These are phyloP conservation scores for Hemibagrus guttatus DNA, from an alignment of 2,797 vertebrate genomes.

Conservation along the genomic window DNA sequence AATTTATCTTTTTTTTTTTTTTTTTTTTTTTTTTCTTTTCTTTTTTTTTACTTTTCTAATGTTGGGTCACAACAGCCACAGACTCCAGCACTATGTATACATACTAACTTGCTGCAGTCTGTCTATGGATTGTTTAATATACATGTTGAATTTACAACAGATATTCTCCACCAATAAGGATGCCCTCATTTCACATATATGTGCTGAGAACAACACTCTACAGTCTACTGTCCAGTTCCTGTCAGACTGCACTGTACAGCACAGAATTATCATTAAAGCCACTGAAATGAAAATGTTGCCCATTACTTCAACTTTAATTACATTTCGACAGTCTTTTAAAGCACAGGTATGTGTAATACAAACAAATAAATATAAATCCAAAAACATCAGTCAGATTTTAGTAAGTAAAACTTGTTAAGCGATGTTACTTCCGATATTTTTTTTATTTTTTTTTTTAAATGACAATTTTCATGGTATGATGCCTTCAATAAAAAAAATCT, in stretches of 20 bases:
- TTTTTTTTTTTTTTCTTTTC: too few species aligned
- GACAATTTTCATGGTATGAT: neutral
- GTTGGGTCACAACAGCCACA: neutral
- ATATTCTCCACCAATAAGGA: neutral
- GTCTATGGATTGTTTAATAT: neutral
- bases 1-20: too few species aligned
- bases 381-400: neutral
- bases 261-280: neutral
- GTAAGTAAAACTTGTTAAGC: neutral
- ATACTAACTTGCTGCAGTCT: neutral
- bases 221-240: neutral
- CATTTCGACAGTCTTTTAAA: conserved; percentile 19
- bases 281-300: neutral
- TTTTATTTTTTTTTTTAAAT: neutral
- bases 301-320: neutral
- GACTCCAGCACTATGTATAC: neutral
- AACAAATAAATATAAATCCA: conserved; percentile 41
- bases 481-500: neutral
- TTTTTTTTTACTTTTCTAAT: too few species aligned
- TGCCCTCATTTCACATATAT: neutral
- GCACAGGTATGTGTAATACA: conserved; percentile 29
- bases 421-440: neutral
- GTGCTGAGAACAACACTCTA: neutral
- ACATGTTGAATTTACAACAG: neutral
- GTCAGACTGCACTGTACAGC: neutral